phyloP scores from a whole-genome alignment of 2,113 vertebrate genomes.

The Uria lomvia region DNA sequence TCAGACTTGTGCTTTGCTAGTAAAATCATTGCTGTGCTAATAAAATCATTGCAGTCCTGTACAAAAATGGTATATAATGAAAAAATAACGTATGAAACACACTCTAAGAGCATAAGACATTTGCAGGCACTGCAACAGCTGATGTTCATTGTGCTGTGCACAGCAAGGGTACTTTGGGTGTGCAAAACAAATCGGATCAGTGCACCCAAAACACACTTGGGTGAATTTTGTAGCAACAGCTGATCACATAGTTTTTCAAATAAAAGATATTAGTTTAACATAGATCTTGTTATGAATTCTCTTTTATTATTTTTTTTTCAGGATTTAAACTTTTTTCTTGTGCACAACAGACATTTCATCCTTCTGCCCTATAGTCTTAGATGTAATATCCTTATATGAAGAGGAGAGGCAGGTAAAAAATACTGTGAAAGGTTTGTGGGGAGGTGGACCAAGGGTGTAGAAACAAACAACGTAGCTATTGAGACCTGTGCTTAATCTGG shows the following conservation, averaged over 20 bases:
- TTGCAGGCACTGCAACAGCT: neutral
- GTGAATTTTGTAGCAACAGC: constrained; percentile 7
- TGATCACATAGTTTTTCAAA: neutral
- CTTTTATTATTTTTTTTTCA: neutral
- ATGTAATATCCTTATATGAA: neutral
- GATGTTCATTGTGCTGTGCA: neutral
- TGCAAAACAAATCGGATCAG: neutral
- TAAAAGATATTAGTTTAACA: neutral
- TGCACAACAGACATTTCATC: neutral
- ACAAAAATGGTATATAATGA: constrained; percentile 44
- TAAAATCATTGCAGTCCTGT: constrained; percentile 13
- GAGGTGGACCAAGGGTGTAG: neutral
- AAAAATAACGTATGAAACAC: constrained; percentile 47
- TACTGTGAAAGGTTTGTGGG: neutral
- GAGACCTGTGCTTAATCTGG: neutral
- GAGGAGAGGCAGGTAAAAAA: neutral
- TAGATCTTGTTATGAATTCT: neutral
- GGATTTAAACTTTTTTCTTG: neutral
- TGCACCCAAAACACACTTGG: neutral
- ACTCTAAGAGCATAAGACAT: constrained; percentile 47
- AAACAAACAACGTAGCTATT: neutral
- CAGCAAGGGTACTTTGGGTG: neutral
- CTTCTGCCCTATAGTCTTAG: neutral
- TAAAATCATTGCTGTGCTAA: constrained; percentile 28
- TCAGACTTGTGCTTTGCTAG: constrained; percentile 47